A percentile compares a stretch with the other conserved stretches of the same genome.
Evolutionary conservation across 1,140 invertebrate genomes (phyloP).

Genomic region (Drosophila tristis): DNA sequence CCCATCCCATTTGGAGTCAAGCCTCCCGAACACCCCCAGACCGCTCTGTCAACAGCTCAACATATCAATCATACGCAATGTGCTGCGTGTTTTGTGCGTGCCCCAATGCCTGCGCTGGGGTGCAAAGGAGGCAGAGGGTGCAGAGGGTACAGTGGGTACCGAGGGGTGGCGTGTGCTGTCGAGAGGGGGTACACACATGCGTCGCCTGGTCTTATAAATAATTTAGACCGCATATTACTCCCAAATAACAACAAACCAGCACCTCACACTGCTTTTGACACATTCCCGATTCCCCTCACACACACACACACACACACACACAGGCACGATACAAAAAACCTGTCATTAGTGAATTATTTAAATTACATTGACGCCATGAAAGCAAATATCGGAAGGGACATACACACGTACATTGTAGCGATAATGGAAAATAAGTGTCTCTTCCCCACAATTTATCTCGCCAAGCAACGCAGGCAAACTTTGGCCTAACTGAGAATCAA

Average conservation of each 20-base stretch:
- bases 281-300: conserved; percentile 3
- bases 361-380: conserved; percentile 45
- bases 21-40: conserved; percentile 15
- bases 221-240: conserved; percentile 67
- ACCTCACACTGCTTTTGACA: conserved; percentile 22
- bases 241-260: conserved; percentile 46
- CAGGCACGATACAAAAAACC: conserved; percentile 11
- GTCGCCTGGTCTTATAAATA: conserved; percentile 69
- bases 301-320: neutral
- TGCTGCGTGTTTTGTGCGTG: conserved; percentile 67
- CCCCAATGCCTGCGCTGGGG: conserved; percentile 39
- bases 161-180: too few species aligned
- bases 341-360: conserved; percentile 77
- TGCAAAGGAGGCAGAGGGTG: conserved; percentile 1
- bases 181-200: conserved; percentile 25
- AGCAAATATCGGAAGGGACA: conserved; percentile 33
- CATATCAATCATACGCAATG: conserved; percentile 79
- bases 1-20: conserved; percentile 29
- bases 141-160: too few species aligned
- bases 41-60: conserved; percentile 75
- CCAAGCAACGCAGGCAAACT: too few species aligned
- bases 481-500: too few species aligned
- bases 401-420: too few species aligned
- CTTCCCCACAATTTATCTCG: too few species aligned
- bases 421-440: conserved; percentile 21